Conservation (phyloP, 2,888 invertebrate species). For the Oscheius sp. region DNA sequence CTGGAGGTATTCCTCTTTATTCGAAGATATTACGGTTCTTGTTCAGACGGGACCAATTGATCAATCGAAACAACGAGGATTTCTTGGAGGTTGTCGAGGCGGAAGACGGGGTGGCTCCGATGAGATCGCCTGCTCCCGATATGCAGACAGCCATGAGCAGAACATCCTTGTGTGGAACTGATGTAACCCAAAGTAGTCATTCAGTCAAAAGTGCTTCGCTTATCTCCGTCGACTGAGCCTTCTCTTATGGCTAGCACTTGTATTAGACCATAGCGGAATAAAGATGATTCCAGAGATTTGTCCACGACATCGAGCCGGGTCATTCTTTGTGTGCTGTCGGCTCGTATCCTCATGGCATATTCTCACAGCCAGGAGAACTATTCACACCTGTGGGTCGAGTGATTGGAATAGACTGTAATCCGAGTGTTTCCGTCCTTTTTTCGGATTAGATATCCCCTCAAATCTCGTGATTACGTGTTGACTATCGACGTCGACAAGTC, state of each 20-base stretch:
- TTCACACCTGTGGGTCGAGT: background rate
- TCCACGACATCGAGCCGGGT: background rate
- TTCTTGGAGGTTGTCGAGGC: background rate
- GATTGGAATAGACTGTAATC: background rate
- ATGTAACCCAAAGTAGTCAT: background rate
- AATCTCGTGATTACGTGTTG: too few species aligned
- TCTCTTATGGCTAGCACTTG: background rate
- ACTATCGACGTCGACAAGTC: too few species aligned
- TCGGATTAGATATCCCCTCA: too few species aligned
- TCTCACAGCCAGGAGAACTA: slow-evolving; percentile 8
- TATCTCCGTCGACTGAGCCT: background rate
- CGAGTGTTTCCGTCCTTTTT: background rate
- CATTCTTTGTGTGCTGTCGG: background rate
- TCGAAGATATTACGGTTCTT: background rate
- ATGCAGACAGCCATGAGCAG: background rate
- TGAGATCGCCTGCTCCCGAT: background rate
- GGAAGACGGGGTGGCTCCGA: background rate
- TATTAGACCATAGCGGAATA: background rate
- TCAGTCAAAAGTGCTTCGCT: background rate
- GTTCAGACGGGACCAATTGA: background rate
- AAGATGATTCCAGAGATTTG: background rate
- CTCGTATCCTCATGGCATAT: background rate
- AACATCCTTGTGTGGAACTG: background rate
- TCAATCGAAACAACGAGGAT: too few species aligned
- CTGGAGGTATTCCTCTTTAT: background rate